phyloP scores from a whole-genome alignment of 2,797 vertebrate genomes.

The Aeoliscus strigatus region DNA sequence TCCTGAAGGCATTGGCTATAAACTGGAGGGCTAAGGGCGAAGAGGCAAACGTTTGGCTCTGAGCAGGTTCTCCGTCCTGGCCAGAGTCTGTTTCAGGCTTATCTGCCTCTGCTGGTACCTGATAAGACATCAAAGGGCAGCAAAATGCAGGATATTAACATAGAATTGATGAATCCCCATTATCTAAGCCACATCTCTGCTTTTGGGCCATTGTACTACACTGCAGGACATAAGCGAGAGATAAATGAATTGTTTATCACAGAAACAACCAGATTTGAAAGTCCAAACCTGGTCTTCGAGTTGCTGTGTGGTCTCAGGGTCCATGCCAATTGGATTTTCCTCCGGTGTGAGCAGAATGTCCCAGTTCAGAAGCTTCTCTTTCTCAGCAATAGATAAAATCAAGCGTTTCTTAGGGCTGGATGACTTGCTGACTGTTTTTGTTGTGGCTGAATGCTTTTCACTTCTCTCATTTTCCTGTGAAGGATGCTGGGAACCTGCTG shows the following conservation, averaged over 20 bases:
- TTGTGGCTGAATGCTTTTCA: neutral
- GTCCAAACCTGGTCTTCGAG: slow-evolving; percentile 34
- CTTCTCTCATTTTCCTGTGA: slow-evolving; percentile 16
- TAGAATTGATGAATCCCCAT: slow-evolving; percentile 21
- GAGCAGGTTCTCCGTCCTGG: slow-evolving; percentile 26
- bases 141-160: slow-evolving; percentile 20
- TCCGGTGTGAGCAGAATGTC: slow-evolving; percentile 23
- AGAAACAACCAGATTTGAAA: neutral
- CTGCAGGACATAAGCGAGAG: neutral
- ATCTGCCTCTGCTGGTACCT: slow-evolving; percentile 52
- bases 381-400: slow-evolving; percentile 62
- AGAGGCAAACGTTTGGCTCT: slow-evolving; percentile 33
- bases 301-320: neutral
- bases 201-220: slow-evolving; percentile 2
- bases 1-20: slow-evolving; percentile 66
- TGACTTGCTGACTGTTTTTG: neutral
- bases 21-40: slow-evolving; percentile 61
- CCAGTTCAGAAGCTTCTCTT: slow-evolving; percentile 68
- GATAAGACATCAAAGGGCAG: slow-evolving; percentile 57
- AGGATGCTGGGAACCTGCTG: slow-evolving; percentile 13
- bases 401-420: slow-evolving; percentile 59
- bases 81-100: slow-evolving; percentile 34
- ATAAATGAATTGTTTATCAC: slow-evolving; percentile 8
- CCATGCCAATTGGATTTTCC: neutral
- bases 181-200: slow-evolving; percentile 25